Evolutionary conservation across 2,113 vertebrate species (phyloP).

Genomic region (Oplegnathus fasciatus): DNA sequence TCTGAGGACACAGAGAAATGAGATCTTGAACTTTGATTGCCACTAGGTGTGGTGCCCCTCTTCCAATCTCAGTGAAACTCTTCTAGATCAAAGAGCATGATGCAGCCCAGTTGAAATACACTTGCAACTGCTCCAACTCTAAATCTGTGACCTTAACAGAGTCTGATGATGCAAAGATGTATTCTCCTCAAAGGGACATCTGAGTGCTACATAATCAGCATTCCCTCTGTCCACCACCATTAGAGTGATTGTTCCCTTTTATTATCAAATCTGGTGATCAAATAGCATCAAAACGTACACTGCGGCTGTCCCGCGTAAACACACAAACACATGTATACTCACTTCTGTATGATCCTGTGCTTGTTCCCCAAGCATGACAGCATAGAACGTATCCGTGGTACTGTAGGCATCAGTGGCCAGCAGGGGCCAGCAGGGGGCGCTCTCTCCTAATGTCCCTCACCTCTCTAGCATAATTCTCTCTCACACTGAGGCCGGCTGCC

Average conservation of each 20-base stretch:
- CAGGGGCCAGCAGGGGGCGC: conserved; percentile 73
- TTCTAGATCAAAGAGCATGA: conserved; percentile 62
- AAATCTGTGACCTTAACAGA: conserved; percentile 49
- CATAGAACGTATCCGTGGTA: background rate
- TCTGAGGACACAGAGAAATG: conserved; percentile 35
- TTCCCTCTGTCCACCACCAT: background rate
- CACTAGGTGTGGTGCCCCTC: conserved; percentile 31
- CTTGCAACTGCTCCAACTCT: conserved; percentile 27
- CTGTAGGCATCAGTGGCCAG: conserved; percentile 11
- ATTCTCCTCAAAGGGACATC: conserved; percentile 21
- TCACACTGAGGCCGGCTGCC: conserved; percentile 63
- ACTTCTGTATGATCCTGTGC: conserved; percentile 48
- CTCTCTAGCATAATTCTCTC: conserved; percentile 15
- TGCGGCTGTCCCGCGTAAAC: background rate
- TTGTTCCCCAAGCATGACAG: conserved; percentile 31
- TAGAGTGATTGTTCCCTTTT: background rate
- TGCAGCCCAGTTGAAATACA: conserved; percentile 60
- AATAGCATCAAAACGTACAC: background rate
- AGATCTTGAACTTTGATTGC: conserved; percentile 61
- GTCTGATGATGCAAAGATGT: conserved; percentile 42
- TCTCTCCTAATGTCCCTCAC: conserved; percentile 55
- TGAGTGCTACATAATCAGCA: background rate
- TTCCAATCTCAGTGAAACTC: conserved; percentile 34
- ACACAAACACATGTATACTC: conserved; percentile 25
- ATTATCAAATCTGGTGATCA: background rate